Percentiles rank a stretch among this genome's conserved stretches.
Evolutionary conservation across 2,797 vertebrate genomes (phyloP).

Genomic region (Rhodeus uyekii): DNA sequence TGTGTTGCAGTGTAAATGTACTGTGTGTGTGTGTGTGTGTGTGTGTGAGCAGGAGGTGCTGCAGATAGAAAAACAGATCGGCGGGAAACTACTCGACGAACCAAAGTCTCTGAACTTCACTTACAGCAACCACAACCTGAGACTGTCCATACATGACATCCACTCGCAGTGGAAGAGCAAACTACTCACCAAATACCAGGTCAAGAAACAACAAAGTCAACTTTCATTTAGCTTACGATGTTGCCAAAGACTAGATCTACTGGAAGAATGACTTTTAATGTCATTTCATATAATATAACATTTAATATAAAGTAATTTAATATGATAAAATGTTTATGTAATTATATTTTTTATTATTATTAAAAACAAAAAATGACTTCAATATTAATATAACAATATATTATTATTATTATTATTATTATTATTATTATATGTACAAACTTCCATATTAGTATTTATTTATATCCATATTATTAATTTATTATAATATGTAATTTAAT

Average conservation of each 20-base stretch:
- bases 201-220: constrained; percentile 46
- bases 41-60: constrained; percentile 85
- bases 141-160: constrained; percentile 93
- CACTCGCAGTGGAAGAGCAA: constrained; percentile 97
- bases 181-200: constrained; percentile 94
- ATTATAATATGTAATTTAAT: not conserved
- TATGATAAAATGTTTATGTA: not conserved
- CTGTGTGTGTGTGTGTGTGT: not conserved
- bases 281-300: not conserved
- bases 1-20: not conserved
- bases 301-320: not conserved
- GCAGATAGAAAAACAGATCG: constrained; percentile 95
- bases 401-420: not conserved
- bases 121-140: constrained; percentile 95
- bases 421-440: not conserved
- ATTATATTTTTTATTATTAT: not conserved
- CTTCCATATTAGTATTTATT: not conserved
- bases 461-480: not conserved
- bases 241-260: not conserved
- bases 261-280: not conserved
- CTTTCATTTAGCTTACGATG: not conserved
- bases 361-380: not conserved
- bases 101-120: constrained; percentile 96
- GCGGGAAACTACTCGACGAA: constrained; percentile 94
- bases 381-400: not conserved